Conservation (phyloP, 2,888 invertebrate genomes). For the Syrista parreyssii region DNA sequence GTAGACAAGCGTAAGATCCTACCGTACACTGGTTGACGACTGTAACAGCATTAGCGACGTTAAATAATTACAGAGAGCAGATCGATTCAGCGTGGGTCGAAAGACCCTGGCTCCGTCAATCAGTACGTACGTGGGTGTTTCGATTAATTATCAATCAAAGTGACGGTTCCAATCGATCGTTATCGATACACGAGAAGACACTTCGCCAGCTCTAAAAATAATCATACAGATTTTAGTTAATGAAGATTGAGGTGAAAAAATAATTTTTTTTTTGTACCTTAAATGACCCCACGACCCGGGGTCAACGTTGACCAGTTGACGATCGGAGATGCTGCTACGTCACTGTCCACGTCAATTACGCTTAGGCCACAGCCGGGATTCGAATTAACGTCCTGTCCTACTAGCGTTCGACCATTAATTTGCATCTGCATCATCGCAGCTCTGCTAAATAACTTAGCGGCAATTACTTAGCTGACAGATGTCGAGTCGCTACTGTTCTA, state of each 20-base stretch:
- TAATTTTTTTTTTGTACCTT: not conserved
- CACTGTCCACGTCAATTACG: slow-evolving; percentile 24
- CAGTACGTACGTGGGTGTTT: not conserved
- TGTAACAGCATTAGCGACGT: not conserved
- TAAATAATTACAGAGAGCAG: not conserved
- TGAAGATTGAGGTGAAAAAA: not conserved
- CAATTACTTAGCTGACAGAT: slow-evolving; percentile 44
- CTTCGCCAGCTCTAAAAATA: not conserved
- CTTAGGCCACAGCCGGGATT: slow-evolving; percentile 14
- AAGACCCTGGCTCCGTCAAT: not conserved
- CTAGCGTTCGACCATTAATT: slow-evolving; percentile 29
- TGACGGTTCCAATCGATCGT: not conserved
- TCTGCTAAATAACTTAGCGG: slow-evolving; percentile 45
- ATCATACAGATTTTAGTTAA: not conserved
- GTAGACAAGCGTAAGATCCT: not conserved
- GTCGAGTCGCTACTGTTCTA: slow-evolving; percentile 27
- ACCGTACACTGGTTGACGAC: not conserved
- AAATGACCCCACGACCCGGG: not conserved
- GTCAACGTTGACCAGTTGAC: not conserved
- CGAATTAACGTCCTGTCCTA: slow-evolving; percentile 34
- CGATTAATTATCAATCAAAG: not conserved
- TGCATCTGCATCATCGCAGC: slow-evolving; percentile 29
- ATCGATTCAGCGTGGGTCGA: not conserved
- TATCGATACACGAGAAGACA: not conserved
- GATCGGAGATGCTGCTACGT: not conserved